Base-by-base conservation (phyloP, 2,113 vertebrate species). In the Polypterus bichir region DNA sequence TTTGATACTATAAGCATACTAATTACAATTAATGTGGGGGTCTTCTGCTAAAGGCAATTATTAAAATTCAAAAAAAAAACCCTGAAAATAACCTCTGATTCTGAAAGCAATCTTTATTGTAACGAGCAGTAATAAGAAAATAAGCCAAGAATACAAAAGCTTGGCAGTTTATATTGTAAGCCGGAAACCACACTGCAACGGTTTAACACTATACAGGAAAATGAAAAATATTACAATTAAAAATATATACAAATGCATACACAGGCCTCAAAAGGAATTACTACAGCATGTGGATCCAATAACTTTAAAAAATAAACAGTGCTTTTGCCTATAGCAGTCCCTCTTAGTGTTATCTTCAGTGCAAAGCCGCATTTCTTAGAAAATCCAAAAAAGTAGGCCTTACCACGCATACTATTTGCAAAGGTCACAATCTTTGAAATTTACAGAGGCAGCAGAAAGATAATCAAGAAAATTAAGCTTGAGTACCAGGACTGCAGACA, bases 181-280 rank as follows among this genome's bases (percentile, higher is more conserved):
- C 68, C 67, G 65, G 68, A 83, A 77, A 78, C 73, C 68, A 68
- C 74, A 80, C 76, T 76, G 6, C 51, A 52, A 52, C 51, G 67
- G 52, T 64, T 65, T 69, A 74, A 77, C 70, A 71, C 76, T 72
- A 74, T 64, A 67, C 73, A 71, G 62, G 66, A 70, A 71, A 61
- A 67, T 73, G 27, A 70, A 68, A 79, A 77, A 76, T 71, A 70
- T 49, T 69, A 75, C 66, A 73, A 76, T 77, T 67, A 76, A 70
- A 79, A 73, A 75, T 70, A 67, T 61, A 67, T 62, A 68, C 52
- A 61, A 60, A 63, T 61, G 64, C 68, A 75, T 60, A 63, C 68
- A 62, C 57, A 70, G 5, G 49, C 54, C 69, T 60, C 66, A 64
- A 56, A 52, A 54, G 61, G 69, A 73, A 76, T 71, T 62, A 74